Conservation (phyloP, 2,888 invertebrate species). For the Euproctis similis region DNA sequence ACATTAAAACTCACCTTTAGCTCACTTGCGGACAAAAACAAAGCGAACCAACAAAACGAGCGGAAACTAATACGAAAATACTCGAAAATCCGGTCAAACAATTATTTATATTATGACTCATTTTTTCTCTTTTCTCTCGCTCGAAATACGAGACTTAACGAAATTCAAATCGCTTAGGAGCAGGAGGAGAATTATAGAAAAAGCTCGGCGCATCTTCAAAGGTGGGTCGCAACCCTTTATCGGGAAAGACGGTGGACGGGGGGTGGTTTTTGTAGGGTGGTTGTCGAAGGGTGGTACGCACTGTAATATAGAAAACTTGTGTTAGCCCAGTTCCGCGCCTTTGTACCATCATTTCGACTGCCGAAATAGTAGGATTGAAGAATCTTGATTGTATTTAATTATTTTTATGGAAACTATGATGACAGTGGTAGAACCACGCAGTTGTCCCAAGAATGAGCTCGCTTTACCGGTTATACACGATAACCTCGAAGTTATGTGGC, state of each 20-base stretch:
- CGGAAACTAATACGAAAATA: too few relatives aligned
- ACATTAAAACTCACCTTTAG: too few relatives aligned
- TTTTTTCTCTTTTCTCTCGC: too few relatives aligned
- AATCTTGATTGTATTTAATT: too few relatives aligned
- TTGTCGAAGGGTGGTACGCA: slow-evolving; percentile 44
- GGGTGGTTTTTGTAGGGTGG: too few relatives aligned
- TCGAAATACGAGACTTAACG: slow-evolving; percentile 72
- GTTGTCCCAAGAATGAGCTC: too few relatives aligned
- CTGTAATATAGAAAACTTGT: slow-evolving; percentile 76
- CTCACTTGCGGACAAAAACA: too few relatives aligned
- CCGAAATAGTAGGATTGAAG: slow-evolving; percentile 33
- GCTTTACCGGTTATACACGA: too few relatives aligned
- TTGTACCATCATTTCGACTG: slow-evolving; percentile 76
- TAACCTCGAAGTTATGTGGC: too few relatives aligned
- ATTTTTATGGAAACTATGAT: too few relatives aligned
- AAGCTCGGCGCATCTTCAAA: slow-evolving; percentile 73
- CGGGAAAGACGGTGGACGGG: slow-evolving; percentile 22
- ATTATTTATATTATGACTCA: too few relatives aligned
- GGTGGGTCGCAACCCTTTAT: slow-evolving; percentile 69
- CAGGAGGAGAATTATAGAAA: slow-evolving; percentile 70
- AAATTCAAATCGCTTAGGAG: slow-evolving; percentile 74
- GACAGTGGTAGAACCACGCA: too few relatives aligned
- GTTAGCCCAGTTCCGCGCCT: slow-evolving; percentile 76
- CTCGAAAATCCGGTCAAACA: slow-evolving; percentile 63
- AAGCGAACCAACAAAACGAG: slow-evolving; percentile 26